Base-by-base conservation (phyloP, 92 coral and sea anemone species). In the Isaurus tuberculatus region DNA sequence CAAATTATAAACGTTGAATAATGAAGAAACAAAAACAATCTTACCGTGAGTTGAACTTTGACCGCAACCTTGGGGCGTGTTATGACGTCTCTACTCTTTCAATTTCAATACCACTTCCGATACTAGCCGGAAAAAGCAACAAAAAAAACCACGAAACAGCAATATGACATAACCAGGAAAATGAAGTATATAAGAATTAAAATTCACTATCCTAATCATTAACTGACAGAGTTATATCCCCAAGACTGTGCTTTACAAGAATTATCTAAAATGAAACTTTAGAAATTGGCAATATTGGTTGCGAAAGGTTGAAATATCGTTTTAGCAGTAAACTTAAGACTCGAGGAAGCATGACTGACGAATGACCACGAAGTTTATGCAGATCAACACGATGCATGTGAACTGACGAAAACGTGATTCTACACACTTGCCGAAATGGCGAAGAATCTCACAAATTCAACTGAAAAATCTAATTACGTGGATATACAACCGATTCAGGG, bases 401-500 rank as follows among this genome's bases (percentile, higher is more conserved):
- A 55, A 55, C 4, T 63, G 13, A 34, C 15, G 13, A 27, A 72
- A 29, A 17, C 27, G 36, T 1, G 43, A 14, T 13, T 26, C 2
- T 2, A 17, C 1, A 26, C 2, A 26, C 36, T 67, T 15, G 26
- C 72, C 9, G 30, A n/a, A 17, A 77, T 77, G 82, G 70, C 29
- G 22, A 40, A 22, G 26, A 40, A 25, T 19, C 23, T 20, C 30
- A 57, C 9, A 42, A 67, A 37, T 31, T 33, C 81, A 81, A 46
- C 91, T 10, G 73, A 25, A 61, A 84, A 69, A 44, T 61, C 64
- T 33, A 30, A 32, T 2, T 57, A 84, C 28, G 83, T 72, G 29
- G 87, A 43, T 5, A 64, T 75, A 23, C 73, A 30, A 19, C 53
- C 83, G 0, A 72, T 65, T 80, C 90, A 89, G 19, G 91, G 74